Evolutionary conservation across 2,888 invertebrate genomes (phyloP), one percentile per base, ranked within the genome.

Genomic region (Aphidoletes aphidimyza): DNA sequence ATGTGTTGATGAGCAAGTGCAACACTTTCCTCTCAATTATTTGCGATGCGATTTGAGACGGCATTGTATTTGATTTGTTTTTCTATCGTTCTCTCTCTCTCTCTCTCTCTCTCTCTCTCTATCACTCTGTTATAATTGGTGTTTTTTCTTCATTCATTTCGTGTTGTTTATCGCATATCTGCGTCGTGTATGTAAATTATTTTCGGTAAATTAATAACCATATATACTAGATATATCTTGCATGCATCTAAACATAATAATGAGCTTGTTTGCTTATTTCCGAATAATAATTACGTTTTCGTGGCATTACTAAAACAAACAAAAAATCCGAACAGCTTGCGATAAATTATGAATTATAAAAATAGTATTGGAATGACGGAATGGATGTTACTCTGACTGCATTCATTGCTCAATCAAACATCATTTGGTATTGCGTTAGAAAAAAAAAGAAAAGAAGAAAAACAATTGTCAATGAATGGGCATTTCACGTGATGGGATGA

Each of bases 171-270:
- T 42, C 14, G 14, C 14, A 30, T 54, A 54, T 54, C 26, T n/a
- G 26, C 54, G 22, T 54, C 22, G 54, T 26, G 54, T 11, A 54
- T 54, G 54, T 30, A 34, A 69, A 69, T 69, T 69, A 69, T 69
- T 69, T 69, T 69, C 34, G 69, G 69, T 69, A 69, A 69, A 69
- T 30, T 69, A 69, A 69, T 69, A 30, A 26, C 34, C 69, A 30
- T 69, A 30, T 30, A n/a, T n/a, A n/a, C n/a, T n/a, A 39, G 11
- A 39, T 69, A 69, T 6, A 69, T 30, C 30, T 69, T 69, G 34
- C 69, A 30, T 8, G 30, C 14, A 69, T 69, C 3, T 30, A 30
- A 42, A 69, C 69, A 30, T 6, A 54, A 54, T 54, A 54, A 54
- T 34, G 54, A 54, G 26, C 54, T 54, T 54, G 54, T 34, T 69